Percentiles rank a stretch among this genome's conserved stretches.
These are phyloP conservation scores for Argyresthia goedartella DNA, from an alignment of 2,888 invertebrate species.

Conservation along the genomic window DNA sequence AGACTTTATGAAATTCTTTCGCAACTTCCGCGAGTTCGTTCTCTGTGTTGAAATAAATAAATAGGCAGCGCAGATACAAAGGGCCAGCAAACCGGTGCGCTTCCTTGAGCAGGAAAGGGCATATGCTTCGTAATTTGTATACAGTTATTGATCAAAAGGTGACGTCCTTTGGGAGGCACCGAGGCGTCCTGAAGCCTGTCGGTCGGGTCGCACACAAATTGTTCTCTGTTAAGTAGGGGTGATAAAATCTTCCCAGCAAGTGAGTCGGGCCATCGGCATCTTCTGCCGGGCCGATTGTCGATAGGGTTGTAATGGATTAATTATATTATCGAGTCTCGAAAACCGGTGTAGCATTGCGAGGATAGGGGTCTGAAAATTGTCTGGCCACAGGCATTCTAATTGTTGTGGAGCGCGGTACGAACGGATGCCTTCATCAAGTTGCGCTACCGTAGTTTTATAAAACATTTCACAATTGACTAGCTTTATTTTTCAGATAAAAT, in stretches of 20 bases:
- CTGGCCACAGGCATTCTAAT: constrained; percentile 6
- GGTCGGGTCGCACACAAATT: constrained; percentile 41
- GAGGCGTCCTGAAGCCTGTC: constrained; percentile 45
- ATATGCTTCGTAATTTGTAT: constrained; percentile 67
- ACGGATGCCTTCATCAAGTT: background rate
- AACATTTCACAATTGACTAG: background rate
- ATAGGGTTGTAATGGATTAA: constrained; percentile 38
- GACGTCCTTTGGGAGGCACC: constrained; percentile 60
- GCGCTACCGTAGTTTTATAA: background rate
- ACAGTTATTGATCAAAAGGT: constrained; percentile 71
- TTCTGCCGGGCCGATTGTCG: constrained; percentile 27
- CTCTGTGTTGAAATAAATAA: constrained; percentile 19
- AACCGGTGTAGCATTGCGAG: constrained; percentile 16
- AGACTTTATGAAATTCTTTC: constrained; percentile 4
- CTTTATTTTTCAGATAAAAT: no score
- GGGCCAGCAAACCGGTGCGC: constrained; percentile 42
- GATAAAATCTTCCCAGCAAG: constrained; percentile 56
- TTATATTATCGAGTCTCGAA: constrained; percentile 27
- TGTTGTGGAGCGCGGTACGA: background rate
- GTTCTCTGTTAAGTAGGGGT: constrained; percentile 51
- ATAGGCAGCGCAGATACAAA: constrained; percentile 35
- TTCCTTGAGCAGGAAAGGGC: constrained; percentile 59
- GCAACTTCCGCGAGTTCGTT: constrained; percentile 2
- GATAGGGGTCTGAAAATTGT: constrained; percentile 9
- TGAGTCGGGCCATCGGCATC: constrained; percentile 27